Conservation (phyloP, 2,888 invertebrate species). For the Nasonovia ribisnigri region DNA sequence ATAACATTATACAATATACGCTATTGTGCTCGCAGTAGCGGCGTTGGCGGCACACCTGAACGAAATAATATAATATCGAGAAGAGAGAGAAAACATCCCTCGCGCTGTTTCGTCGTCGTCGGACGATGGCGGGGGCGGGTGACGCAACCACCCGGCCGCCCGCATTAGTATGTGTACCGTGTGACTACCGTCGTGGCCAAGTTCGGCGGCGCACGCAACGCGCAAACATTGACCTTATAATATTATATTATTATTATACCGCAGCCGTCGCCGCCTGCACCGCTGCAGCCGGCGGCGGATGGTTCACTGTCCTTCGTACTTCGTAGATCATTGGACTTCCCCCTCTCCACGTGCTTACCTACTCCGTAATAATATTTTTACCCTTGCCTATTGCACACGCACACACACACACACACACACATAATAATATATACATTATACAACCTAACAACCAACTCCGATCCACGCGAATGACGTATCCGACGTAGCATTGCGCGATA, state of each 20-base stretch:
- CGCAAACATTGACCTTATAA: slow-evolving; percentile 62
- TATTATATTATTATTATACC: not conserved
- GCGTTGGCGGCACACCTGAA: slow-evolving; percentile 37
- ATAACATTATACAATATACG: not conserved
- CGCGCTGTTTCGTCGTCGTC: not conserved
- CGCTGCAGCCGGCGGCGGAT: slow-evolving; percentile 24
- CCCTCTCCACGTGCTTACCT: not conserved
- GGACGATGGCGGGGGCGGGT: slow-evolving; percentile 25
- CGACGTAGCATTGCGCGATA: not conserved
- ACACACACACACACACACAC: not conserved
- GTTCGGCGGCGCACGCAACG: slow-evolving; percentile 56
- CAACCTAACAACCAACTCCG: slow-evolving; percentile 1
- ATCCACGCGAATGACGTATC: slow-evolving; percentile 1
- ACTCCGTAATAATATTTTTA: not conserved
- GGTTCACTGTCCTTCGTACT: slow-evolving; percentile 63
- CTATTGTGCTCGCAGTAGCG: slow-evolving; percentile 1
- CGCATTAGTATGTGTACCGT: slow-evolving; percentile 25
- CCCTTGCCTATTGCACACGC: not conserved
- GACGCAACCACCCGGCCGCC: slow-evolving; percentile 49
- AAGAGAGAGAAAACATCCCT: slow-evolving; percentile 4
- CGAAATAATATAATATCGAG: not conserved
- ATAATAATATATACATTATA: not conserved
- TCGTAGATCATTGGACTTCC: slow-evolving; percentile 61
- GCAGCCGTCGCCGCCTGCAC: not conserved
- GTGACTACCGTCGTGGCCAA: not conserved